Percentiles rank a stretch among this genome's conserved stretches.
These are phyloP conservation scores for Gallinago stenura DNA, from an alignment of 2,797 vertebrate genomes.

Conservation along the genomic window DNA sequence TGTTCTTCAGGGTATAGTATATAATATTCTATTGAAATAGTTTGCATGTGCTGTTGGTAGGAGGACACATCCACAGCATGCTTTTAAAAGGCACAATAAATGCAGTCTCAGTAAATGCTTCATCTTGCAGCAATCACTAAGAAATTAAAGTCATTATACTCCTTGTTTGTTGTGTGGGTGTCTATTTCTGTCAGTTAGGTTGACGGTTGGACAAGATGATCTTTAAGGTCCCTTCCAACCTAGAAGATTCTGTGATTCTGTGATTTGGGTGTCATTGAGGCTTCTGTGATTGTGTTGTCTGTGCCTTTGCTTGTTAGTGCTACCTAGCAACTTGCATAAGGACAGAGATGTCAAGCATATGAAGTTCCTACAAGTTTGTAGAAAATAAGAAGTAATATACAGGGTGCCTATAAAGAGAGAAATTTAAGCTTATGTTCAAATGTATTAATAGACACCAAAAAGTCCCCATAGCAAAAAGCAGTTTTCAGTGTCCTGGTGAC, in stretches of 20 bases:
- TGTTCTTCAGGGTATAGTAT: not conserved
- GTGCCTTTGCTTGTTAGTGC: not conserved
- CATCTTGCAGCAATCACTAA: not conserved
- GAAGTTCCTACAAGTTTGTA: not conserved
- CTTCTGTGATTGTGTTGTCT: not conserved
- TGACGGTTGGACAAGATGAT: no score
- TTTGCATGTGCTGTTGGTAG: not conserved
- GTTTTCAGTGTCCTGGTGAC: not conserved
- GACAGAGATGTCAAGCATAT: accelerated
- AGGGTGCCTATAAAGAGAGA: not conserved
- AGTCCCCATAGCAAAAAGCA: not conserved
- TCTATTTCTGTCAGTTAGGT: no score
- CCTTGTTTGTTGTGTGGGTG: no score
- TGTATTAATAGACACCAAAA: not conserved
- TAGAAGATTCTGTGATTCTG: not conserved
- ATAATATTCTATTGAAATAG: not conserved
- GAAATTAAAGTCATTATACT: not conserved
- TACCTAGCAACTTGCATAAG: not conserved
- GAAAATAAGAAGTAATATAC: not conserved
- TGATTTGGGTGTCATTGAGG: not conserved
- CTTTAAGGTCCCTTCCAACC: no score
- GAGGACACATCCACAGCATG: not conserved
- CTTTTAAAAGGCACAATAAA: not conserved
- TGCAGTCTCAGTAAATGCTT: not conserved
- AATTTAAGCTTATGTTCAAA: not conserved